phyloP scores from a whole-genome alignment of 2,797 vertebrate genomes.

The Onychomys torridus region DNA sequence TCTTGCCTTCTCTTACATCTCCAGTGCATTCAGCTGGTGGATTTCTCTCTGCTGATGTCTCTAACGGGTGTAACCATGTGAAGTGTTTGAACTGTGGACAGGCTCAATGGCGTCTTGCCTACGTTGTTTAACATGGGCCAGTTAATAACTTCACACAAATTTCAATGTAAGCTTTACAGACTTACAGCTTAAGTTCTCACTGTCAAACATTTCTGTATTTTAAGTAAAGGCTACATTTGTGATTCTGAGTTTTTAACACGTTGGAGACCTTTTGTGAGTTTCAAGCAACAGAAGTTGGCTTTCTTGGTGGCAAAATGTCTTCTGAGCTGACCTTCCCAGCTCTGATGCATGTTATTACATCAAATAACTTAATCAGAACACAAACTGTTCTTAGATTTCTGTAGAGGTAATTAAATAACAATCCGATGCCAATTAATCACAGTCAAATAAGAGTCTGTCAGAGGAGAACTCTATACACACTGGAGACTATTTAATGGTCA shows the following conservation, averaged over 20 bases:
- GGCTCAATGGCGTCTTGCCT: not conserved
- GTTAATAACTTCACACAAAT: not conserved
- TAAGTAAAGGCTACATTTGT: not conserved
- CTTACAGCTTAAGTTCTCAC: not conserved
- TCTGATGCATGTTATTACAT: slow-evolving; percentile 81
- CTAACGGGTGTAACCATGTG: rapidly evolving
- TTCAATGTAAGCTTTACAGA: not conserved
- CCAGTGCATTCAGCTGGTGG: not conserved
- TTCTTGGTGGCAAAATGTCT: slow-evolving; percentile 43
- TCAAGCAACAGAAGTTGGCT: not conserved
- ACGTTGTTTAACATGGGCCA: not conserved
- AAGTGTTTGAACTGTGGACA: not conserved
- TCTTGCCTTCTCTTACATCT: not conserved
- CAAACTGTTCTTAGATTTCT: slow-evolving; percentile 88
- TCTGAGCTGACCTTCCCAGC: slow-evolving; percentile 67
- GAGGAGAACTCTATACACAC: slow-evolving; percentile 89
- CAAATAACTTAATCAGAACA: slow-evolving; percentile 89
- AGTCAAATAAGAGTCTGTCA: slow-evolving; percentile 89
- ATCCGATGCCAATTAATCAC: slow-evolving; percentile 91
- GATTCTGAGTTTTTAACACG: slow-evolving; percentile 15
- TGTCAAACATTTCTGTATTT: not conserved
- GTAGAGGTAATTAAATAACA: slow-evolving; percentile 89
- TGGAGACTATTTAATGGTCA: slow-evolving; percentile 91
- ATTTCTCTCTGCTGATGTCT: not conserved
- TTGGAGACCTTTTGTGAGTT: not conserved